Conservation (phyloP, 2,888 invertebrate genomes). For the Caenorhabditis imperialis region DNA sequence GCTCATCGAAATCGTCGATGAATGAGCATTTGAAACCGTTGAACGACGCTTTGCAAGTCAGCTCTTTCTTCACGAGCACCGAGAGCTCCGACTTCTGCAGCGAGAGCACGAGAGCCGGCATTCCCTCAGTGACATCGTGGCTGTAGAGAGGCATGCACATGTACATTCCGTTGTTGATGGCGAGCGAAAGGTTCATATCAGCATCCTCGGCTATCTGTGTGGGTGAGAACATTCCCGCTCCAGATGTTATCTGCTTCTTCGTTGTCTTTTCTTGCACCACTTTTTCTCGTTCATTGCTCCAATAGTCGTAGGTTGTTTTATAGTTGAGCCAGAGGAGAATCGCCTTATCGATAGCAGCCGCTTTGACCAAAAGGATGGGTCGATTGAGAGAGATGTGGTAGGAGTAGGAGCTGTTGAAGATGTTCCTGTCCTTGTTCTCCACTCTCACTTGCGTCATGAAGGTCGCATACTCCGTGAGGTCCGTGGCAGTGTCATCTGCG, state of each 20-base stretch:
- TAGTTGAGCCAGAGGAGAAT: slow-evolving; percentile 99
- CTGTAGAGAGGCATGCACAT: slow-evolving; percentile 76
- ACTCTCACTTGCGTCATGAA: slow-evolving; percentile 86
- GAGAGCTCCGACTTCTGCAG: slow-evolving; percentile 85
- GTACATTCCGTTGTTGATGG: slow-evolving; percentile 76
- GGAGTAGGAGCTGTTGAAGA: slow-evolving; percentile 58
- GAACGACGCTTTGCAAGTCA: slow-evolving; percentile 89
- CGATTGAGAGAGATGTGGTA: slow-evolving; percentile 87
- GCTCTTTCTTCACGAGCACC: slow-evolving; percentile 84
- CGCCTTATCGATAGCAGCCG: slow-evolving; percentile 92
- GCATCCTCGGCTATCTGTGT: slow-evolving; percentile 55
- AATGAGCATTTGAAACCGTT: slow-evolving; percentile 92
- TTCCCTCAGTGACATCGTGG: slow-evolving; percentile 65
- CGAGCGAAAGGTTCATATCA: slow-evolving; percentile 73
- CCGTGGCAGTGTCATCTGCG: slow-evolving; percentile 96
- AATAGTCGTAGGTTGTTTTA: slow-evolving; percentile 98
- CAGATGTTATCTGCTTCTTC: slow-evolving; percentile 4
- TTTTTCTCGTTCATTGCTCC: slow-evolving; percentile 87
- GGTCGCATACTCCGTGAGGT: slow-evolving; percentile 97
- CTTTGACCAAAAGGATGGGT: slow-evolving; percentile 95
- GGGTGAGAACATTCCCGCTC: slow-evolving; percentile 44
- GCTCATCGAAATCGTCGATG: slow-evolving; percentile 86
- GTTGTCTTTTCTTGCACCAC: slow-evolving; percentile 43
- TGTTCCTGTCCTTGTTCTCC: slow-evolving; percentile 70
- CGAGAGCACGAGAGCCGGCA: slow-evolving; percentile 90